Evolutionary conservation across 30 jellyfish, hydroid and myxozoan genomes (phyloP), one percentile per base, ranked within the genome.

Genomic region (Cassiopea andromeda): DNA sequence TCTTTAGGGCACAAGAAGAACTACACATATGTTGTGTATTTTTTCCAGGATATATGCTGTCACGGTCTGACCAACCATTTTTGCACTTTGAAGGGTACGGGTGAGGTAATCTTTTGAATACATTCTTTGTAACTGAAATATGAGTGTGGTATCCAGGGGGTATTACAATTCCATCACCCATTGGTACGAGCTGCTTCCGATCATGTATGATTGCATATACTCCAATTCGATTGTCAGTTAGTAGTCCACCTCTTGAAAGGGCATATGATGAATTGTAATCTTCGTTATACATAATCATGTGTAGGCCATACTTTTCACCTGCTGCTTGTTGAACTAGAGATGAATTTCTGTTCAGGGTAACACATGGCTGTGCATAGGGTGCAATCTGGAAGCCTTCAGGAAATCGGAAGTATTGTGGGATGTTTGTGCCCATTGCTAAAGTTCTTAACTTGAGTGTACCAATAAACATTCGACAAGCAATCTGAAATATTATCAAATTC

Each of bases 281-380:
- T 50, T 85, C 87, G 12, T 27, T 27, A 27, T 27, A 27, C 38
- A 27, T 27, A 27, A 27, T 27, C 38, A 27, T 27, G 38, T 27
- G 38, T 27, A 27, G 38, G 38, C 38, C 38, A 27, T 27, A 27
- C 38, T 27, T 27, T 27, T 27, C 38, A 27, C 38, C 38, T 27
- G 38, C 38, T 27, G 38, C 38, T 27, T 27, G 38, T 27, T 27
- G 38, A 27, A 48, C 59, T 13, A 85, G 82, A 7, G 84, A 19
- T 44, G 78, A n/a, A 75, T 85, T 19, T 45, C 87, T 70, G 87
- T 85, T 85, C 46, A 85, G 58, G 0, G 93, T 85, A 77, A 38
- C 45, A 54, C 93, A 85, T 1, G 87, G 87, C 18, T 66, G 69
- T 5, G 6, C 10, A 60, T 85, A 59, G 47, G 82, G 77, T 75